Evolutionary conservation across 2,888 invertebrate species (phyloP).

Genomic region (Drosophila nr. medialis): DNA sequence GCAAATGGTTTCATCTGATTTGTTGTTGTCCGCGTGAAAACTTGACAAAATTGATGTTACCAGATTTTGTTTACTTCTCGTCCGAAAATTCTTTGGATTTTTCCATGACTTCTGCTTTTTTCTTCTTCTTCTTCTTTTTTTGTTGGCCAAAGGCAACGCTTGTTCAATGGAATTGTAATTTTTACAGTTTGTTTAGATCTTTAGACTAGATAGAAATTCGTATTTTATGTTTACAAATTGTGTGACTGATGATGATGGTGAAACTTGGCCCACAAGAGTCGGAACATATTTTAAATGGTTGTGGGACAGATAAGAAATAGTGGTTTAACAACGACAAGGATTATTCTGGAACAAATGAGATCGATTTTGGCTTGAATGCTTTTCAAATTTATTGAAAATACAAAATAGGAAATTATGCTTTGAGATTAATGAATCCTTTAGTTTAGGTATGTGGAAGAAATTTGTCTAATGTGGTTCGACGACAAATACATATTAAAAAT

Average conservation of each 20-base stretch:
- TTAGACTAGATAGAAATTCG: conserved; percentile 47
- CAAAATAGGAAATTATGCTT: background rate
- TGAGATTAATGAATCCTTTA: background rate
- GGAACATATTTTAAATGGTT: conserved; percentile 47
- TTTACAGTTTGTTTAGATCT: conserved; percentile 65
- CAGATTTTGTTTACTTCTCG: conserved; percentile 62
- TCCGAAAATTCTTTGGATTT: conserved; percentile 27
- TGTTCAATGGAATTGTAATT: conserved; percentile 62
- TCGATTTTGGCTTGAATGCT: background rate
- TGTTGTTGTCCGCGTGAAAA: conserved; percentile 57
- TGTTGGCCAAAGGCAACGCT: conserved; percentile 23
- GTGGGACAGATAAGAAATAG: conserved; percentile 14
- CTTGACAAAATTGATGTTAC: conserved; percentile 69
- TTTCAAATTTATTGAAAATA: background rate
- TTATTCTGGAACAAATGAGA: background rate
- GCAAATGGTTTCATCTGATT: conserved; percentile 54
- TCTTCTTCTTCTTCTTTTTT: background rate
- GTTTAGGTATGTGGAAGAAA: background rate
- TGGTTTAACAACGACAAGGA: conserved; percentile 6
- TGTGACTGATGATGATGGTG: conserved; percentile 57
- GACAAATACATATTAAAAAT: background rate
- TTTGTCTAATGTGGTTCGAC: background rate
- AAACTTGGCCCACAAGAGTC: conserved; percentile 24
- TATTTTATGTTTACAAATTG: conserved; percentile 60
- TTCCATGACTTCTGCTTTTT: conserved; percentile 16